Evolutionary conservation across 2,797 vertebrate genomes (phyloP).

Genomic region (Hozukius guyotensis): DNA sequence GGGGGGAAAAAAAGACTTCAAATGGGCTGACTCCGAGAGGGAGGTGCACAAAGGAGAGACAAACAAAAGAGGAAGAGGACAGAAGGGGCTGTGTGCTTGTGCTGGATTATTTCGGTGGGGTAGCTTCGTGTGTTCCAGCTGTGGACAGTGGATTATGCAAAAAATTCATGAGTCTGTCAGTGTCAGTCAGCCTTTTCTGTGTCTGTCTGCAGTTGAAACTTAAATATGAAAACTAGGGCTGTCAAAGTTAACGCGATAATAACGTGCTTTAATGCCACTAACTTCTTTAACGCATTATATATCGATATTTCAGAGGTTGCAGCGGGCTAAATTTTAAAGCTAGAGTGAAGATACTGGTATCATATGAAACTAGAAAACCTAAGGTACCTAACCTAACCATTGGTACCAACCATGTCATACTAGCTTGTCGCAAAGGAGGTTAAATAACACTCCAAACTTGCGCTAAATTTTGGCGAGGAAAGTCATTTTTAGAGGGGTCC

Average conservation of each 20-base stretch:
- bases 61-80: constrained; percentile 32
- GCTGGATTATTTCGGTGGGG: constrained; percentile 70
- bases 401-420: neutral
- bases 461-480: no score
- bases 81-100: constrained; percentile 56
- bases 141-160: constrained; percentile 72
- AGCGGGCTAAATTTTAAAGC: no score
- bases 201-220: constrained; percentile 20
- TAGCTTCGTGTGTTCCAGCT: constrained; percentile 72
- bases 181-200: constrained; percentile 39
- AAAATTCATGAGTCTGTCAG: constrained; percentile 48
- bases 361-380: no score
- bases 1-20: neutral
- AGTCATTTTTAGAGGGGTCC: no score
- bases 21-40: neutral
- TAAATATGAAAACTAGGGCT: neutral
- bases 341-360: no score
- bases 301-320: no score
- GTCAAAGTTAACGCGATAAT: no score
- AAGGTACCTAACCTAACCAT: no score
- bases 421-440: no score
- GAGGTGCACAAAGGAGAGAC: neutral
- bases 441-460: no score
- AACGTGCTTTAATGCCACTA: no score
- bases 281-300: no score